phyloP scores from a whole-genome alignment of 2,797 vertebrate species.

The Anniella stebbinsi region DNA sequence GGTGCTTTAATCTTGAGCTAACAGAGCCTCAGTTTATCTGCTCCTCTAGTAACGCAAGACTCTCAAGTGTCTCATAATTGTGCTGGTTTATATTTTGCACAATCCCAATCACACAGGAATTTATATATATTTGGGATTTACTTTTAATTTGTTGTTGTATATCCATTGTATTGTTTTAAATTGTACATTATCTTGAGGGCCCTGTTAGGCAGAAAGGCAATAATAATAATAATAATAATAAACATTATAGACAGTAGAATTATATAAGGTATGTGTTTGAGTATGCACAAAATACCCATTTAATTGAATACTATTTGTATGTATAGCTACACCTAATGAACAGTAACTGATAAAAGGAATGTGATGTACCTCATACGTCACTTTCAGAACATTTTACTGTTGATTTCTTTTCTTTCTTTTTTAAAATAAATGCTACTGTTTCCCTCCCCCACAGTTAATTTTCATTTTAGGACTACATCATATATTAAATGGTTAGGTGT shows the following conservation, averaged over 20 bases:
- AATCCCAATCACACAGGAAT: background rate
- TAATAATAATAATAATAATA: background rate
- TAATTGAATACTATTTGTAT: background rate
- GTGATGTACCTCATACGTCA: background rate
- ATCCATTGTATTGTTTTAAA: background rate
- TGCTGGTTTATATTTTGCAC: background rate
- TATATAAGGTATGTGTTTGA: background rate
- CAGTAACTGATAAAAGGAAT: background rate
- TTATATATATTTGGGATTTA: too few relatives aligned
- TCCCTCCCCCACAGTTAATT: background rate
- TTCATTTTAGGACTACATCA: background rate
- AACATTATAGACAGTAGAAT: background rate
- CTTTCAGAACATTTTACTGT: background rate
- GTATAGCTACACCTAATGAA: background rate
- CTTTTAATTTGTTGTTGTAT: background rate
- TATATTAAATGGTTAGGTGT: background rate
- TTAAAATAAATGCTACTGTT: background rate
- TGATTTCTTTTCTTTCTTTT: background rate
- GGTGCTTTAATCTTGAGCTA: background rate
- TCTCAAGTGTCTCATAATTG: background rate
- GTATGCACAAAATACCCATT: background rate
- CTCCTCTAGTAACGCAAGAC: background rate
- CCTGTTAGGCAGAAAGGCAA: background rate
- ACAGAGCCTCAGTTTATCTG: background rate
- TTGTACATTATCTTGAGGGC: background rate